A percentile compares a stretch with the other conserved stretches of the same genome.
phyloP scores from a whole-genome alignment of 2,113 vertebrate species.

The Chroicocephalus ridibundus region DNA sequence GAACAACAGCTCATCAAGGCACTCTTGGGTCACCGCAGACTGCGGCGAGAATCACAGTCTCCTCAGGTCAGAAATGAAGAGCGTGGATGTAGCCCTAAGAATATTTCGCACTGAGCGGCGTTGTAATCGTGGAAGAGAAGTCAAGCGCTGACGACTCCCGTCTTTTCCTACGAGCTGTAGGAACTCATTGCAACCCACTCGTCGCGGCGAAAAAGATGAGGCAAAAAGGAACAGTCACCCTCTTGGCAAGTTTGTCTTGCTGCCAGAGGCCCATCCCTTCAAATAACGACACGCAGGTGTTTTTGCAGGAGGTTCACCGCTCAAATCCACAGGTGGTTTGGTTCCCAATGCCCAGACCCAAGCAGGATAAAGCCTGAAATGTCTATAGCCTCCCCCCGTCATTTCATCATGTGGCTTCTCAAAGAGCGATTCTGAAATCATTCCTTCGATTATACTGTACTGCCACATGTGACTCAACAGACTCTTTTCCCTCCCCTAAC shows the following conservation, averaged over 20 bases:
- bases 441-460: fast-evolving
- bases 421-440: not conserved
- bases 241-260: not conserved
- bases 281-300: not conserved
- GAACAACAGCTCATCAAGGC: not conserved
- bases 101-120: not conserved
- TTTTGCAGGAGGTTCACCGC: not conserved
- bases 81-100: not conserved
- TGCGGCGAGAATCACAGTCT: fast-evolving
- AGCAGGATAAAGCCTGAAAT: not conserved
- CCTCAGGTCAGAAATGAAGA: not conserved
- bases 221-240: not conserved
- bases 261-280: not conserved
- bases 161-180: not conserved
- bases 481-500: not conserved
- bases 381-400: not conserved
- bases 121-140: fast-evolving
- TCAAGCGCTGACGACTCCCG: not conserved
- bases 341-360: not conserved
- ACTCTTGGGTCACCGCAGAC: not conserved
- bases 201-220: too few relatives aligned
- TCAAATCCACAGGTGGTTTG: not conserved
- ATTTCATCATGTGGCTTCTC: not conserved
- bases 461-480: not conserved
- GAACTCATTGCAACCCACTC: not conserved